Conservation (phyloP, 1,140 invertebrate species). For the Megathymus violae region DNA sequence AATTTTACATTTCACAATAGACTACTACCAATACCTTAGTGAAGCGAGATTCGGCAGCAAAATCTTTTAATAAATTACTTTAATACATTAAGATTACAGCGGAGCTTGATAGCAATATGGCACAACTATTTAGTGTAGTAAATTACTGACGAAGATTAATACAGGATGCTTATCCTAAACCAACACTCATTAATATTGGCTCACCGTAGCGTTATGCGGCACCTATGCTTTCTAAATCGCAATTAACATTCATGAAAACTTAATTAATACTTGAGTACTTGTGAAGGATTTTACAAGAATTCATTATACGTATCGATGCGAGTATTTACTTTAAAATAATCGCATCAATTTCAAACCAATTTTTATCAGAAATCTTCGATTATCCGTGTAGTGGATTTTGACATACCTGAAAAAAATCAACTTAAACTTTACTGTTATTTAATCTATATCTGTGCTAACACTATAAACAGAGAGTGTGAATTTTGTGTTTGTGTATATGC, state of each 20-base stretch:
- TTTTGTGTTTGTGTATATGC: too few species aligned
- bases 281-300: neutral
- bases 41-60: neutral
- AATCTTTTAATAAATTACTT: neutral
- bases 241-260: constrained; percentile 32
- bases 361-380: too few species aligned
- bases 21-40: too few species aligned
- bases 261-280: constrained; percentile 11
- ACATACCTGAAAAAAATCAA: too few species aligned
- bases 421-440: too few species aligned
- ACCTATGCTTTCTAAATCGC: constrained; percentile 1
- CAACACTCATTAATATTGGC: constrained; percentile 30
- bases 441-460: too few species aligned
- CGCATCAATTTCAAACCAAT: too few species aligned
- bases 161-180: constrained; percentile 23
- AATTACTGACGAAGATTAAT: constrained; percentile 5
- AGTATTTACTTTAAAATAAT: too few species aligned
- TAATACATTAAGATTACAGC: neutral
- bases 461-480: too few species aligned
- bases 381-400: too few species aligned
- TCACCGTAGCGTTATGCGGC: constrained; percentile 17
- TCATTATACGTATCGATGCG: neutral
- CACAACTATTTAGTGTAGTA: constrained; percentile 7
- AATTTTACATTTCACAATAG: too few species aligned
- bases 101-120: neutral